Conservation (phyloP, 2,113 vertebrate genomes). For the Corvus moneduloides region DNA sequence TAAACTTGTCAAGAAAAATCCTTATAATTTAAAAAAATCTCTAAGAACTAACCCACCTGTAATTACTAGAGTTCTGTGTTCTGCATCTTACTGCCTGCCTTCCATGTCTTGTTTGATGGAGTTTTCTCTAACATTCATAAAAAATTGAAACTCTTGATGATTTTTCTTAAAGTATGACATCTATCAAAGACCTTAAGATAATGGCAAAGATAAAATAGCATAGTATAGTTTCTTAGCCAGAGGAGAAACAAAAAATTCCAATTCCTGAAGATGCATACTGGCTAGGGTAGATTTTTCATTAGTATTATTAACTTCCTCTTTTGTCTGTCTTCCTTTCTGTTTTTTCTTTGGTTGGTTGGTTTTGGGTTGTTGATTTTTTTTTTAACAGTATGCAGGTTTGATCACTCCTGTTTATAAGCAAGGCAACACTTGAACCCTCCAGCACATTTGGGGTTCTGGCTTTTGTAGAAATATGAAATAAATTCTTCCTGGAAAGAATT, state of each 20-base stretch:
- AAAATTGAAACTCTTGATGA: constrained; percentile 26
- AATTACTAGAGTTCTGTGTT: background rate
- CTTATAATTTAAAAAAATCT: background rate
- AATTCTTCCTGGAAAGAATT: background rate
- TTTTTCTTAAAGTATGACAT: background rate
- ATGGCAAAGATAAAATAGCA: constrained; percentile 7
- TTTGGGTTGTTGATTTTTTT: background rate
- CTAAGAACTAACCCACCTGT: background rate
- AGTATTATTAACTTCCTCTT: background rate
- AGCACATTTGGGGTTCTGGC: background rate
- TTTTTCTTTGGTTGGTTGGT: background rate
- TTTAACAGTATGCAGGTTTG: background rate
- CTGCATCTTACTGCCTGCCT: background rate
- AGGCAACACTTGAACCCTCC: background rate
- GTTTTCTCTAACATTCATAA: constrained; percentile 9
- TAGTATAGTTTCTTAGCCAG: background rate
- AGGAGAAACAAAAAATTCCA: background rate
- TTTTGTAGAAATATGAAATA: background rate
- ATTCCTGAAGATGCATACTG: background rate
- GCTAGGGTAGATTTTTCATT: background rate
- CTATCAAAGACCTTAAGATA: background rate
- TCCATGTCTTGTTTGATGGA: background rate
- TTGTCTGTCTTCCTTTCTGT: background rate
- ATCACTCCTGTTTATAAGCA: background rate
- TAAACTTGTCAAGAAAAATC: background rate